These are phyloP conservation scores for Chiroxiphia lanceolata DNA, from an alignment of 2,797 vertebrate genomes.

Conservation along the genomic window DNA sequence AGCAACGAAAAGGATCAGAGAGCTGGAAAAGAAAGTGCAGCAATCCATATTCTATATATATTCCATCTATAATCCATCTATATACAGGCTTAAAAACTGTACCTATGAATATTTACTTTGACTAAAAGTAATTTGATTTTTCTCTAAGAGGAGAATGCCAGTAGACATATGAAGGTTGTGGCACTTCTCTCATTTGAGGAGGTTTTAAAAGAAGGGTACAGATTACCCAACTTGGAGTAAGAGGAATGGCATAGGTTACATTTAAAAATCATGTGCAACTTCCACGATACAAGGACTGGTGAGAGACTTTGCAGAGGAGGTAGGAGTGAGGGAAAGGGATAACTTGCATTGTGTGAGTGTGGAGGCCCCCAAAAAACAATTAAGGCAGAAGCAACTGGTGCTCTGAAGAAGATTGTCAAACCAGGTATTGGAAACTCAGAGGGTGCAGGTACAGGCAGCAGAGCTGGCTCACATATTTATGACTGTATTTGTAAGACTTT, in stretches of 20 bases:
- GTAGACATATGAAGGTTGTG: not conserved
- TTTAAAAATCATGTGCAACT: not conserved
- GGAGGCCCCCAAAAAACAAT: not conserved
- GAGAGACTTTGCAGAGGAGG: rapidly evolving
- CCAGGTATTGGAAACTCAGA: not conserved
- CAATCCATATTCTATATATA: too few species aligned
- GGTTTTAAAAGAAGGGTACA: rapidly evolving
- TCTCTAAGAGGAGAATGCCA: not conserved
- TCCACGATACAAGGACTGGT: rapidly evolving
- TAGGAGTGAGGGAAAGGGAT: not conserved
- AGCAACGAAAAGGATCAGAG: not conserved
- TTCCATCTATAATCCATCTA: too few species aligned
- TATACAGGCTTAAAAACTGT: rapidly evolving
- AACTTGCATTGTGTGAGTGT: rapidly evolving
- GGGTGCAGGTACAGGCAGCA: not conserved
- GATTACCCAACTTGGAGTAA: not conserved
- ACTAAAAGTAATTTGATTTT: not conserved
- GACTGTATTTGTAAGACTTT: not conserved
- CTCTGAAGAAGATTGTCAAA: not conserved
- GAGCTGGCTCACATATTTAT: not conserved
- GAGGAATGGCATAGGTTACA: not conserved
- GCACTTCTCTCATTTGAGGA: not conserved
- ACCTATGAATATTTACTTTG: not conserved
- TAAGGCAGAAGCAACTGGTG: not conserved
- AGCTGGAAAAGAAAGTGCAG: not conserved